These are phyloP conservation scores for Lepidochrysops patricia DNA, from an alignment of 2,888 invertebrate genomes.

Conservation along the genomic window DNA sequence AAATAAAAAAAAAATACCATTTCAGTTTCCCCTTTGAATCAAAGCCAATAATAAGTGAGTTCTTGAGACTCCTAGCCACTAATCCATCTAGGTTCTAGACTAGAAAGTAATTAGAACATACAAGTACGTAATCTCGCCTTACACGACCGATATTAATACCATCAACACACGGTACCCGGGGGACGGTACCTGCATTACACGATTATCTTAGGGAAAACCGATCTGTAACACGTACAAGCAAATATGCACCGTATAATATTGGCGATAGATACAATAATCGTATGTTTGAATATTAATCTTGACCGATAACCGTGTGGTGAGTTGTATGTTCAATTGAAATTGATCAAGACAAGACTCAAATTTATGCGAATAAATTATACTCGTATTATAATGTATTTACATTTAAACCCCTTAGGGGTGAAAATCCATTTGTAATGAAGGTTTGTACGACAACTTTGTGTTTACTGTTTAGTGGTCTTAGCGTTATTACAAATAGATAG, in stretches of 20 bases:
- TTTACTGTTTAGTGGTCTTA: no score
- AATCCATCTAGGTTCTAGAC: neutral
- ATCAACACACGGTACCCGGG: neutral
- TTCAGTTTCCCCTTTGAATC: no score
- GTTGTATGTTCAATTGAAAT: neutral
- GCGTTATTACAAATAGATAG: no score
- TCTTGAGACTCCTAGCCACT: no score
- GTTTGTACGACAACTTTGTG: no score
- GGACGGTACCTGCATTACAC: neutral
- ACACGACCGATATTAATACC: neutral
- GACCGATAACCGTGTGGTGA: neutral
- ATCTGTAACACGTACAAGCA: neutral
- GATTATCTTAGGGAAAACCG: neutral
- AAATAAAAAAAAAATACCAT: no score
- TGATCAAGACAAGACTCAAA: neutral
- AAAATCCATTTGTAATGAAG: no score
- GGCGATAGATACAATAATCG: neutral
- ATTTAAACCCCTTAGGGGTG: no score
- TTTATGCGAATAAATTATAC: neutral
- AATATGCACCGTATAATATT: neutral
- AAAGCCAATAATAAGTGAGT: no score
- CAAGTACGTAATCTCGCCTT: neutral
- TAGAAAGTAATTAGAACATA: neutral
- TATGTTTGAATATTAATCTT: neutral
- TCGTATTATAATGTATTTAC: neutral